phyloP scores from a whole-genome alignment of 1,140 invertebrate genomes.

The Dufourea novaeangliae region DNA sequence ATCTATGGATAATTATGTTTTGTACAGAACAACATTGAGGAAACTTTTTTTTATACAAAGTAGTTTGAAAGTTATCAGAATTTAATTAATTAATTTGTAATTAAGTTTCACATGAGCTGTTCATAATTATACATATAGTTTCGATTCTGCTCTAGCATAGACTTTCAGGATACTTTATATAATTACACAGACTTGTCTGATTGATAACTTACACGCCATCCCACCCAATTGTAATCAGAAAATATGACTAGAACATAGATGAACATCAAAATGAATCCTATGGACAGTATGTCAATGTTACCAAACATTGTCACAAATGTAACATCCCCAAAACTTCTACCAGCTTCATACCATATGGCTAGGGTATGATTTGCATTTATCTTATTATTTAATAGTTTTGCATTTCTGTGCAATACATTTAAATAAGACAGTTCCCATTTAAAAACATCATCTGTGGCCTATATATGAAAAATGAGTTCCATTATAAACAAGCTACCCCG shows the following conservation, averaged over 20 bases:
- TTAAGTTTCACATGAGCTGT: background rate
- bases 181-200: background rate
- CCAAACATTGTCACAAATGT: constrained; percentile 86
- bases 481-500: background rate
- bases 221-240: constrained; percentile 89
- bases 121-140: background rate
- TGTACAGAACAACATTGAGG: background rate
- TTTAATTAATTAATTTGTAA: background rate
- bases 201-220: constrained; percentile 83
- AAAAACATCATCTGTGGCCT: constrained; percentile 84
- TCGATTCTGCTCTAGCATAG: background rate
- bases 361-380: constrained; percentile 69
- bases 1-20: constrained; percentile 64
- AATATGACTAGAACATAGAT: constrained; percentile 88
- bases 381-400: constrained; percentile 39
- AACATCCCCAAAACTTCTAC: constrained; percentile 88
- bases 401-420: constrained; percentile 79
- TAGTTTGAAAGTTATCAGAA: background rate
- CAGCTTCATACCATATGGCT: constrained; percentile 84
- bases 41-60: background rate
- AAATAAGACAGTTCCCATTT: constrained; percentile 87
- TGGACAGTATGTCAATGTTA: constrained; percentile 87
- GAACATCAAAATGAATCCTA: constrained; percentile 88
- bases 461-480: constrained; percentile 18
- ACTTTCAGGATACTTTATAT: background rate